These are phyloP conservation scores for Scaptodrosophila latifasciaeformis DNA, from an alignment of 2,888 invertebrate species.

Conservation along the genomic window DNA sequence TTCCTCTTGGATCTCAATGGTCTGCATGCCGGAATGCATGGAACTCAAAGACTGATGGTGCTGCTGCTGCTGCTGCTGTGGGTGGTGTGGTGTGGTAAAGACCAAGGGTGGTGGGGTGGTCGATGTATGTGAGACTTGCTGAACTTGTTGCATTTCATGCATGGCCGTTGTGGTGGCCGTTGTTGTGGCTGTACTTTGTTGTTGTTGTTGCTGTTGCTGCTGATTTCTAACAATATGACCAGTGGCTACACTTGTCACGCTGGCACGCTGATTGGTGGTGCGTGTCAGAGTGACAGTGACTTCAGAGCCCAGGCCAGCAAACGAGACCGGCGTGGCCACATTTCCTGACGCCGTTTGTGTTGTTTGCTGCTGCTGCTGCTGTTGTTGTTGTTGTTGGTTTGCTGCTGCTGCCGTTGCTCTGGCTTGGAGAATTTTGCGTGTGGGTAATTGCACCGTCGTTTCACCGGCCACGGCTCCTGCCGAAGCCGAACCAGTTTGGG, in stretches of 20 bases:
- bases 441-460: constrained; percentile 47
- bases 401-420: constrained; percentile 45
- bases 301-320: constrained; percentile 71
- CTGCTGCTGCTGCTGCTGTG: constrained; percentile 38
- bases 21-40: constrained; percentile 22
- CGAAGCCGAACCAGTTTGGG: constrained; percentile 49
- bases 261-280: constrained; percentile 55
- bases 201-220: constrained; percentile 31
- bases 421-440: constrained; percentile 61
- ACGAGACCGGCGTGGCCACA: constrained; percentile 60
- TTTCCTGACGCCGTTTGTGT: constrained; percentile 24
- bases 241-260: constrained; percentile 62
- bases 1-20: constrained; percentile 46
- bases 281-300: constrained; percentile 71
- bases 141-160: constrained; percentile 34
- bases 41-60: constrained; percentile 38
- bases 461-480: no score
- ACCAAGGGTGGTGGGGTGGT: constrained; percentile 69
- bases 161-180: constrained; percentile 23
- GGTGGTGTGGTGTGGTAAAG: constrained; percentile 48
- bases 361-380: constrained; percentile 34
- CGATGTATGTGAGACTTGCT: constrained; percentile 48
- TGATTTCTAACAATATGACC: constrained; percentile 73
- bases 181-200: constrained; percentile 39
- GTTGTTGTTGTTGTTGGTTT: constrained; percentile 29